phyloP scores from a whole-genome alignment of 2,888 invertebrate species.

The Carcina quercana region DNA sequence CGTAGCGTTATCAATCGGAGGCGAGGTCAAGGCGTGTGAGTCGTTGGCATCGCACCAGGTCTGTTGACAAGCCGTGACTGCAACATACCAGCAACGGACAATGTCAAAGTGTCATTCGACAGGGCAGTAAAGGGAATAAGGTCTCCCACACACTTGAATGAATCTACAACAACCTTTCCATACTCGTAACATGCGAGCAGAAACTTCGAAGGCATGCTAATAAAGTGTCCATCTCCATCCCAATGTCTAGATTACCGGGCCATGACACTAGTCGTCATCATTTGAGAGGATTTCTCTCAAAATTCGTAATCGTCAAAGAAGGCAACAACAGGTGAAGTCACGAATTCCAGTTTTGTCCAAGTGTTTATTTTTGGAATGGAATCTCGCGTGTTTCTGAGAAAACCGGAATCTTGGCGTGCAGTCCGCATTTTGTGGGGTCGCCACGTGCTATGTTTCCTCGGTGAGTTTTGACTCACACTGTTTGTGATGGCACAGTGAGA shows the following conservation, averaged over 20 bases:
- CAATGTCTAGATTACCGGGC: too few species aligned
- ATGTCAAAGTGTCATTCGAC: too few species aligned
- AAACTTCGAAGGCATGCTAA: too few species aligned
- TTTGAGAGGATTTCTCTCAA: too few species aligned
- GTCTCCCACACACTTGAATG: too few species aligned
- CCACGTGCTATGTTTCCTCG: constrained; percentile 28
- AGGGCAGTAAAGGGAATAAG: too few species aligned
- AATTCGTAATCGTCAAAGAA: too few species aligned
- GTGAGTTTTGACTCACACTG: constrained; percentile 27
- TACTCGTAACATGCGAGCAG: too few species aligned
- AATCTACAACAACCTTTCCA: too few species aligned
- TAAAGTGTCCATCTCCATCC: too few species aligned
- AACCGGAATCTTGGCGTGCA: constrained; percentile 43
- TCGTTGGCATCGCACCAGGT: constrained; percentile 61
- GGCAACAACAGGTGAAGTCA: constrained; percentile 27
- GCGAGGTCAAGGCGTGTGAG: constrained; percentile 59
- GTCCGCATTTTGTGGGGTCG: constrained; percentile 20
- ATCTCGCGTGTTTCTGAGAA: constrained; percentile 32
- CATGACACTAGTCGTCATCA: too few species aligned
- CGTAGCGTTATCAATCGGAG: constrained; percentile 23
- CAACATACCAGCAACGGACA: too few species aligned
- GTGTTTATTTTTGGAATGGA: constrained; percentile 28
- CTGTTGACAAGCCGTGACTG: constrained; percentile 22
- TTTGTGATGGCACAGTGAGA: constrained; percentile 4
- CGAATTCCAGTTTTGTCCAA: constrained; percentile 23